Evolutionary conservation across 2,888 invertebrate genomes (phyloP), one percentile per base, ranked within the genome.

Genomic region (Callosobruchus maculatus): DNA sequence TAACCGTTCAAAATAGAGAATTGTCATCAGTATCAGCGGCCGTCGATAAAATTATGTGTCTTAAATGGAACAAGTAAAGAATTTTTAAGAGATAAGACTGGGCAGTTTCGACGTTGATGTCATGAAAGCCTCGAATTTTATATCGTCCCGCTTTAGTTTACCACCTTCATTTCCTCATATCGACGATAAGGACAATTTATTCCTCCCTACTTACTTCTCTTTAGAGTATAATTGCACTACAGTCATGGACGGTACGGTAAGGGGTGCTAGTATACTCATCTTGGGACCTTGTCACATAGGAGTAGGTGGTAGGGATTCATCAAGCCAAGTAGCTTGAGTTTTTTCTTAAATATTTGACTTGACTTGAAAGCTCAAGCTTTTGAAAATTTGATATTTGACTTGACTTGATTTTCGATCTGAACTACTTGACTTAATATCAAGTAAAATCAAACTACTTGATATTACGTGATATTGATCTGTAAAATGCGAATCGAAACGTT

Each of bases 21-120:
- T 86, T 86, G 86, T 85, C 49, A 49, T 49, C 86, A 83, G 83
- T 83, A 83, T 84, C 83, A 83, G 80, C 79, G 80, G 80, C 81
- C 81, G 79, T 80, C 83, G 82, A 83, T 82, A 79, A 84, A 84
- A 84, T 84, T 83, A 84, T 83, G 83, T 81, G 81, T 82, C 81
- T 83, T 82, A 83, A 84, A 84, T 82, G 83, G 82, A 82, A 79
- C 81, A 72, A 75, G 75, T 76, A 74, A 77, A 75, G 77, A 78
- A 78, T 77, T 75, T 78, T 77, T 75, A 74, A 76, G 77, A 77
- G 78, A 78, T 78, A 78, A 78, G 76, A 76, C 76, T 80, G 78
- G 80, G 78, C 83, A 82, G 82, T 71, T 83, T 82, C 82, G 80
- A 77, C 81, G 82, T 81, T 83, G 83, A 84, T 84, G 83, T 81